Percentiles rank a stretch among this genome's conserved stretches.
phyloP scores from a whole-genome alignment of 2,888 invertebrate genomes.

The Flexamia atlantica region DNA sequence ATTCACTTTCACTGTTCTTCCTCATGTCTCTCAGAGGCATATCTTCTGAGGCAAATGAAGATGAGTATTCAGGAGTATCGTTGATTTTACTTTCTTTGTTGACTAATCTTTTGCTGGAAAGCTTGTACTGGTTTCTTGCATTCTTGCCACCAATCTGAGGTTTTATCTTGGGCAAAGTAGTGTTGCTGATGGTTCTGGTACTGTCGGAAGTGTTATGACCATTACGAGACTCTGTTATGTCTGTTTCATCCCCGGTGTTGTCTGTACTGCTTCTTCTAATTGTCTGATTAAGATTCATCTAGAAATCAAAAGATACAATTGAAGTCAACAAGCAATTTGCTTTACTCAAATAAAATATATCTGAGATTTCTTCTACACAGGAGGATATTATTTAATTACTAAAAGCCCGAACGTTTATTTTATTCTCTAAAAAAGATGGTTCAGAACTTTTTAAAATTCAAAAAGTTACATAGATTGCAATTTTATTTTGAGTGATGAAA shows the following conservation, averaged over 20 bases:
- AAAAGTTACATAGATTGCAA: too few relatives aligned
- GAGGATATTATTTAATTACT: too few relatives aligned
- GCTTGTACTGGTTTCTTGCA: slow-evolving; percentile 44
- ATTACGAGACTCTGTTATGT: slow-evolving; percentile 44
- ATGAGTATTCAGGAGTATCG: slow-evolving; percentile 51
- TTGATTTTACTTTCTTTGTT: slow-evolving; percentile 23
- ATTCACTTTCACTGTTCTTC: slow-evolving; percentile 50
- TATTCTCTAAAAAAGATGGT: too few relatives aligned
- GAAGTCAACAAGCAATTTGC: too few relatives aligned
- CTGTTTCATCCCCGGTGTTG: slow-evolving; percentile 53
- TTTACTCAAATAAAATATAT: background rate
- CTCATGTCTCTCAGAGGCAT: slow-evolving; percentile 31
- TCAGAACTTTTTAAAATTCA: too few relatives aligned
- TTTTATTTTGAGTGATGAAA: too few relatives aligned
- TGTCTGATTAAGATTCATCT: slow-evolving; percentile 21
- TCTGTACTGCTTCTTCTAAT: slow-evolving; percentile 50
- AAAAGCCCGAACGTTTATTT: too few relatives aligned
- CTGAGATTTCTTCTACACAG: too few relatives aligned
- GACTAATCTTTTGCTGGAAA: slow-evolving; percentile 34
- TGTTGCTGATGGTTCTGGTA: slow-evolving; percentile 32
- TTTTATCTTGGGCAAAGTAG: slow-evolving; percentile 56
- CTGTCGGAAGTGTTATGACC: slow-evolving; percentile 53
- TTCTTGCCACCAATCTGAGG: slow-evolving; percentile 37
- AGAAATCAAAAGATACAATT: background rate
- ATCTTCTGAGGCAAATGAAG: slow-evolving; percentile 54